Base-by-base conservation (phyloP, 1,140 invertebrate species). In the Apolygus lucorum region DNA sequence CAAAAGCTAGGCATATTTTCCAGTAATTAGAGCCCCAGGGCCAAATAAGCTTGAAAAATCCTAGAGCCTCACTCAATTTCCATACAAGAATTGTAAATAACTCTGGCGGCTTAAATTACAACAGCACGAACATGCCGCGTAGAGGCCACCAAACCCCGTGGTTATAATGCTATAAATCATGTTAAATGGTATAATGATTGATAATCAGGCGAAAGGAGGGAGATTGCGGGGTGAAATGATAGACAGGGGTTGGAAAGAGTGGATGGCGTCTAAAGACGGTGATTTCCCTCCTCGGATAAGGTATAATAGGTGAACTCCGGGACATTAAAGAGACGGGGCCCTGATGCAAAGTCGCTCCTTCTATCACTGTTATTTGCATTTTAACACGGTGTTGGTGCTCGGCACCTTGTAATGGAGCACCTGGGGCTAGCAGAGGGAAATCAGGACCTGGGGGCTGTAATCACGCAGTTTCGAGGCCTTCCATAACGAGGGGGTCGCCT, bases 281-380 rank as follows among this genome's bases (percentile, higher is more conserved):
- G 27, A 66, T 66, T 66, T 29, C 27, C 2, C 2, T 21, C 26
- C 28, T 66, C 4, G 64, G 64, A 59, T 66, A 66, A 29, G n/a
- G 64, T 28, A 66, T 66, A 66, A 66, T 66, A 63, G 64, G 64
- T 28, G 64, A 66, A 66, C 54, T 59, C 54, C 13, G 28, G 24
- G 64, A 25, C 29, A 66, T 66, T 66, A 66, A 66, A 34, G 64
- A 66, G 64, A 26, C n/a, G 27, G 29, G 28, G 28, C 27, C 28
- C n/a, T 25, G 64, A 59, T 59, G 54, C 54, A 59, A 17, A 59
- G 54, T 59, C 54, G 54, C 54, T 59, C 54, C 54, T 59, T 66
- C n/a, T 34, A 66, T 66, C 64, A 66, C 64, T 66, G 64, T 66
- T 66, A 66, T 66, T 66, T 66, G 64, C 64, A 66, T 66, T 66